phyloP scores from a whole-genome alignment of 2,888 invertebrate species.

The Octodonta nipae region DNA sequence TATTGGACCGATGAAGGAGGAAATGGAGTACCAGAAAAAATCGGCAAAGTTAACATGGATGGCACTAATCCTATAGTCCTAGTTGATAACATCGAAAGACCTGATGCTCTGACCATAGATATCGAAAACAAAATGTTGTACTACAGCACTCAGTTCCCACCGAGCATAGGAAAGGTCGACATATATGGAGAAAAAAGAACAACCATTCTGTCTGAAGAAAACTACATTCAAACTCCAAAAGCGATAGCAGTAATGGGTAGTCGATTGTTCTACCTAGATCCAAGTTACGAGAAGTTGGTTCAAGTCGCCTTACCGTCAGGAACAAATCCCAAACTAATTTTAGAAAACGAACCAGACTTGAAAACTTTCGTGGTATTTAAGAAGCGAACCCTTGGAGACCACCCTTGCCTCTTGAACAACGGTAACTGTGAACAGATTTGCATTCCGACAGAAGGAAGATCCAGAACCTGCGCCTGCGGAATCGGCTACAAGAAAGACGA shows the following conservation, averaged over 20 bases:
- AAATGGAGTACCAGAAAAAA: constrained; percentile 73
- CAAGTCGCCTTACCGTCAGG: constrained; percentile 70
- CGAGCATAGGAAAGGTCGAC: constrained; percentile 55
- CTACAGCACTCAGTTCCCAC: constrained; percentile 70
- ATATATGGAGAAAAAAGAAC: constrained; percentile 58
- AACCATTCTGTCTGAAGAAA: constrained; percentile 52
- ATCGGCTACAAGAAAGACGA: constrained; percentile 75
- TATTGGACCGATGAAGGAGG: constrained; percentile 97
- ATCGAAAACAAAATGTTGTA: constrained; percentile 71
- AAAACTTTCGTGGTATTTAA: constrained; percentile 79
- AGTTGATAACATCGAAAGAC: constrained; percentile 54
- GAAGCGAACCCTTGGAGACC: constrained; percentile 65
- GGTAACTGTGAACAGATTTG: constrained; percentile 94
- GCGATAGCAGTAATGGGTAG: constrained; percentile 72
- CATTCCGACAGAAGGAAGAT: constrained; percentile 65
- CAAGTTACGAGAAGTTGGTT: constrained; percentile 77
- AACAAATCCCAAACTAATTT: constrained; percentile 57
- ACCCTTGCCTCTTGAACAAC: constrained; percentile 74
- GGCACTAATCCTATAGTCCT: constrained; percentile 67
- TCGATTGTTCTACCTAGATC: constrained; percentile 75
- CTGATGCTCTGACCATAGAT: constrained; percentile 78
- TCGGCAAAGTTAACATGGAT: constrained; percentile 86
- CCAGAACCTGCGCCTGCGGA: constrained; percentile 76
- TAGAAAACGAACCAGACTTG: constrained; percentile 78
- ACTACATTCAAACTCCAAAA: constrained; percentile 64